phyloP scores from a whole-genome alignment of 2,888 invertebrate genomes.

The Netelia inedita region DNA sequence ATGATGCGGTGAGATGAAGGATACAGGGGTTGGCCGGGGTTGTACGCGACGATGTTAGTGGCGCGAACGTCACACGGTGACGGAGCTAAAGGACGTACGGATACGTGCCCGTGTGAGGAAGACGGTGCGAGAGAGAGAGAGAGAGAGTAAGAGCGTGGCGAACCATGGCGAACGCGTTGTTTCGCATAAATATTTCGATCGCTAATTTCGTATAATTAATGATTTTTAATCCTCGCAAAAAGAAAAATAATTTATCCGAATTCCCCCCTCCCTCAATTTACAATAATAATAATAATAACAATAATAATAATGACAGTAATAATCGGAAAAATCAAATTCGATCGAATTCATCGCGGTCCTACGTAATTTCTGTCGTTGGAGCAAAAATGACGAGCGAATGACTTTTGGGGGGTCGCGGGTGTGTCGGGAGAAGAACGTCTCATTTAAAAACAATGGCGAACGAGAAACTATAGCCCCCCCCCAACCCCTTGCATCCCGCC shows the following conservation, averaged over 20 bases:
- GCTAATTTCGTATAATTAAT: no score
- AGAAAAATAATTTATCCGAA: no score
- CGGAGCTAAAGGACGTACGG: slow-evolving; percentile 22
- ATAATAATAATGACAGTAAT: neutral
- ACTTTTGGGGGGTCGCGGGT: neutral
- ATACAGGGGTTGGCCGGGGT: slow-evolving; percentile 35
- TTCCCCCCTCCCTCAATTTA: no score
- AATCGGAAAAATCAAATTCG: no score
- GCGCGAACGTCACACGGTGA: slow-evolving; percentile 24
- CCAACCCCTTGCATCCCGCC: no score
- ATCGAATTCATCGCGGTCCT: no score
- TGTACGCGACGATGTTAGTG: slow-evolving; percentile 46
- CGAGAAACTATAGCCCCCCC: slow-evolving; percentile 44
- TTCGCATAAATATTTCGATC: slow-evolving; percentile 3
- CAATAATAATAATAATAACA: no score
- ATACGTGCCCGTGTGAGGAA: neutral
- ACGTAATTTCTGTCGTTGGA: neutral
- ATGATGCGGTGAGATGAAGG: slow-evolving; percentile 45
- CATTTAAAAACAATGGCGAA: slow-evolving; percentile 75
- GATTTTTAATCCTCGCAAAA: no score
- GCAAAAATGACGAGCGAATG: neutral
- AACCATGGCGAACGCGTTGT: slow-evolving; percentile 56
- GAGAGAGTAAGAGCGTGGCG: slow-evolving; percentile 35
- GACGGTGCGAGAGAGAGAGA: neutral
- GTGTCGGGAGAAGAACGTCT: slow-evolving; percentile 70